A percentile compares a stretch with the other conserved stretches of the same genome.
Conservation (phyloP, 2,113 vertebrate genomes). For the Ophthalmolycus amberensis region DNA sequence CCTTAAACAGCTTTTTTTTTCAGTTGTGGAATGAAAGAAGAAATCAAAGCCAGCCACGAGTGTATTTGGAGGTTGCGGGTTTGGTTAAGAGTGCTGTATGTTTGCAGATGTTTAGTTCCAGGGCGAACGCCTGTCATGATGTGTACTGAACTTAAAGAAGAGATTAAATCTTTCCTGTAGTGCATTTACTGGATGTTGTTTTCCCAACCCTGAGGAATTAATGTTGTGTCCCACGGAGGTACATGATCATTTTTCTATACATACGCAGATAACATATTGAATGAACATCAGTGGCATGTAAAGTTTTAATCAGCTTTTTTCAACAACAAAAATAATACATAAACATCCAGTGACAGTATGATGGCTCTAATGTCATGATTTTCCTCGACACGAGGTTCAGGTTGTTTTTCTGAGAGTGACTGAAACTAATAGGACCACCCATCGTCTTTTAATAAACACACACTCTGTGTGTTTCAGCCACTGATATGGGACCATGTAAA, state of each 20-base stretch:
- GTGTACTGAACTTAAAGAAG: conserved; percentile 53
- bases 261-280: neutral
- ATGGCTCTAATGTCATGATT: conserved; percentile 13
- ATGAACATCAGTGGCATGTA: neutral
- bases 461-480: conserved; percentile 30
- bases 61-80: conserved; percentile 66
- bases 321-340: conserved; percentile 7
- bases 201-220: conserved; percentile 17
- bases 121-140: conserved; percentile 55
- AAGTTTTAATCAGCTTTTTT: neutral
- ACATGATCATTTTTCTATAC: conserved; percentile 8
- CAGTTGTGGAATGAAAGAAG: conserved; percentile 33
- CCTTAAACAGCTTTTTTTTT: conserved; percentile 15
- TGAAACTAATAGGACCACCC: conserved; percentile 68
- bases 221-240: conserved; percentile 13
- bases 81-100: conserved; percentile 53
- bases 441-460: conserved; percentile 48
- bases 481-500: conserved; percentile 35
- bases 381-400: conserved; percentile 9
- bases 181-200: conserved; percentile 6
- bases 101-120: conserved; percentile 68
- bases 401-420: conserved; percentile 10
- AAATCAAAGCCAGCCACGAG: conserved; percentile 44
- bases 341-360: conserved; percentile 5
- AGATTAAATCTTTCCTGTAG: conserved; percentile 42